Base-by-base conservation (phyloP, 2,888 invertebrate genomes). In the Pristionchus maxplancki region DNA sequence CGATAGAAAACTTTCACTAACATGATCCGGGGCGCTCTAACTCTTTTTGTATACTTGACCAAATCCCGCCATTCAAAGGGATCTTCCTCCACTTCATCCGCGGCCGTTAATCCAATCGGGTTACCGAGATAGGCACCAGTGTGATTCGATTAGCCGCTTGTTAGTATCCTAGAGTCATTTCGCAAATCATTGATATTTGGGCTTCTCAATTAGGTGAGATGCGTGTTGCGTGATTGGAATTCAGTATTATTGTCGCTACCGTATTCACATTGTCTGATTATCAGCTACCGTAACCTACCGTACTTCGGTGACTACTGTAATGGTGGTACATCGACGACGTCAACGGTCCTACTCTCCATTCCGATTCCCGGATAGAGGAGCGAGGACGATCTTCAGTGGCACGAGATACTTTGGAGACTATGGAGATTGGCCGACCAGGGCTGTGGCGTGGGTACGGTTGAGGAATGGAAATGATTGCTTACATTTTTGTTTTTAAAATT, bases 321-420 rank as follows among this genome's bases (percentile, higher is more conserved):
- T 78, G 78, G 78, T 78, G n/a, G 31, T 48, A 48, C 28, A 74
- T 40, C 74, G 40, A 13, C 40, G 24, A 5, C 78, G 44, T 3
- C 40, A 28, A 13, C 78, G 28, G 9, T 24, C 44, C n/a, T 48
- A 78, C n/a, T 78, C 44, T 0, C 44, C 78, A 13, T 20, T 6
- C 74, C 64, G 31, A 13, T 31, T 31, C 31, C 31, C 44, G 74
- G 74, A 37, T 8, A 31, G 15, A 6, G 78, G 44, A 48, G 78
- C 78, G 9, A 1, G 78, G 78, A 78, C 78, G 44, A 78, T 78
- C 9, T 78, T 78, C 44, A 3, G 8, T 48, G 78, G 78, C 6
- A 78, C 78, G 11, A 0, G 78, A 40, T 78, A 78, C 28, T 78
- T 78, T 78, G 78, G 78, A 24, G 78, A 78, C 78, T 78, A 78